A percentile compares a stretch with the other conserved stretches of the same genome.
Evolutionary conservation across 1,140 invertebrate genomes (phyloP).

Genomic region (Diorhabda elongata): DNA sequence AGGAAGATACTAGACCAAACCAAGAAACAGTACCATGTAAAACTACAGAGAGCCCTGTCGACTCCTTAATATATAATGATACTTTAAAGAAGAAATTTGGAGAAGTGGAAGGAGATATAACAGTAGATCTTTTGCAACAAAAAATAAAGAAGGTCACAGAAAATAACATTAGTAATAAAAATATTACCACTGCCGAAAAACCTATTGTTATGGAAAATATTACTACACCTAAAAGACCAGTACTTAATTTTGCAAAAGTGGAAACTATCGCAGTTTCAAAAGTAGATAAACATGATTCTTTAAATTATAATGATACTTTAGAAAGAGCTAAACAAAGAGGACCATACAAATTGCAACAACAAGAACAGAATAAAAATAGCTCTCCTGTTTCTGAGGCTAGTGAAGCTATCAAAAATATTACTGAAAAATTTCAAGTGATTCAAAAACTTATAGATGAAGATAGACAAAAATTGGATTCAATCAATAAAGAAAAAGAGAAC

Average conservation of each 20-base stretch:
- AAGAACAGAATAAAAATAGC: not conserved
- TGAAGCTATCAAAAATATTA: conserved; percentile 7
- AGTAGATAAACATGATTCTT: not conserved
- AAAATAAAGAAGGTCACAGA: conserved; percentile 9
- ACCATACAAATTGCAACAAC: not conserved
- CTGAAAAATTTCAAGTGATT: conserved; percentile 6
- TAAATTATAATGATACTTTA: conserved; percentile 8
- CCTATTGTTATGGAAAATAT: not conserved
- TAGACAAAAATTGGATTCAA: not conserved
- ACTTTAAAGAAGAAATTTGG: conserved; percentile 4
- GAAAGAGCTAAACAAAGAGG: not conserved
- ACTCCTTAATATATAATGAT: conserved; percentile 10
- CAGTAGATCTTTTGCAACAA: conserved; percentile 6
- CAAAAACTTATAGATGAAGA: conserved; percentile 9
- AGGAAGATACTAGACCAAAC: not conserved
- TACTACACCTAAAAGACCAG: not conserved
- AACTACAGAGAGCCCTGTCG: too few species aligned
- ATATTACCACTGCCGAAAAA: not conserved
- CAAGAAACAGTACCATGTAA: not conserved
- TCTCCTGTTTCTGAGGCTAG: not conserved
- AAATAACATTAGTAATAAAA: not conserved
- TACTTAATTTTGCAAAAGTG: not conserved
- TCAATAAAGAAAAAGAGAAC: not conserved
- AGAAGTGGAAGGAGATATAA: not conserved
- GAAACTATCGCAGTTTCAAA: not conserved